These are phyloP conservation scores for Parthenolecanium corni DNA, from an alignment of 2,888 invertebrate species.

Conservation along the genomic window DNA sequence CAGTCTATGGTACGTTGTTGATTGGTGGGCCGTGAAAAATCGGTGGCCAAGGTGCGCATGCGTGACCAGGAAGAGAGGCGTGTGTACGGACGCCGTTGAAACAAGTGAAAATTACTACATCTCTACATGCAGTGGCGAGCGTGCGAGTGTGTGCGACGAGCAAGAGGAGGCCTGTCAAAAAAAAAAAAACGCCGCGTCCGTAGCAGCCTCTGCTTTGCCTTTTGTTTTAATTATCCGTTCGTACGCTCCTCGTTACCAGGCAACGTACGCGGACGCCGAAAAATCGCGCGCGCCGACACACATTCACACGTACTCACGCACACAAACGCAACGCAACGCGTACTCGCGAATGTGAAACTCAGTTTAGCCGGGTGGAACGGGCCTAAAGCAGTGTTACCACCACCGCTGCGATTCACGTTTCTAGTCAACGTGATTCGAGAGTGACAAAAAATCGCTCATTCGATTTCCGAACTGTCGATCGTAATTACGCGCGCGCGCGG, in stretches of 20 bases:
- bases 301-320: too few relatives aligned
- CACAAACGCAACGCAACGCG: too few relatives aligned
- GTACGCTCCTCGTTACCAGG: conserved; percentile 7
- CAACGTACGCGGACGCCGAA: conserved; percentile 15
- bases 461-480: too few relatives aligned
- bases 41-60: conserved; percentile 1
- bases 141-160: too few relatives aligned
- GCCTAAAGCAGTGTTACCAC: too few relatives aligned
- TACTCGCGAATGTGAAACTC: not conserved
- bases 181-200: not conserved
- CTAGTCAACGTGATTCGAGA: too few relatives aligned
- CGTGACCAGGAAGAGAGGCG: conserved; percentile 20
- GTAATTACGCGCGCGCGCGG: too few relatives aligned
- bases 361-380: not conserved
- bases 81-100: not conserved
- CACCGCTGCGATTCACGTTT: too few relatives aligned
- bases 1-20: conserved; percentile 1
- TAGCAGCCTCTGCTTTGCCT: not conserved
- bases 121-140: too few relatives aligned
- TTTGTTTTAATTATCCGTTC: conserved; percentile 2
- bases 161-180: conserved; percentile 24
- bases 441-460: not conserved
- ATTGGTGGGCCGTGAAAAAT: conserved; percentile 15
- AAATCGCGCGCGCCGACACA: not conserved
- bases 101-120: too few relatives aligned